These are phyloP conservation scores for Drosophila lacicola DNA, from an alignment of 2,888 invertebrate genomes.

Conservation along the genomic window DNA sequence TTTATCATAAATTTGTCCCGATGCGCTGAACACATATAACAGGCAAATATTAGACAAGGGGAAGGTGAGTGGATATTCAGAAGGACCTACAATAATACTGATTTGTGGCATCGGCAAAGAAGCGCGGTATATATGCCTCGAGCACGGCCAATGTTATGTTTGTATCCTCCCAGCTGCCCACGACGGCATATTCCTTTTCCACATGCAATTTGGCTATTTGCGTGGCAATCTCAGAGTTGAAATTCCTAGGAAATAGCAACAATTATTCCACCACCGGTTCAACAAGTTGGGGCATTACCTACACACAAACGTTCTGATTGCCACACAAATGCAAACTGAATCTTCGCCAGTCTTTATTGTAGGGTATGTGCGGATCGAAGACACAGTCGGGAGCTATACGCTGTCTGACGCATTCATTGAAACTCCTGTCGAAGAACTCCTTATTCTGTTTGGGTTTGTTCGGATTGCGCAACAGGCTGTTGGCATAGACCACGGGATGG, in stretches of 20 bases:
- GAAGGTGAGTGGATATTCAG: not conserved
- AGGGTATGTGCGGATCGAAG: conserved; percentile 91
- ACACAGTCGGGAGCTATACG: conserved; percentile 55
- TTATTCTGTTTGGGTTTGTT: conserved; percentile 22
- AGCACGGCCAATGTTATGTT: conserved; percentile 92
- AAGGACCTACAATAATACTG: conserved; percentile 87
- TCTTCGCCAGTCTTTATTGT: conserved; percentile 92
- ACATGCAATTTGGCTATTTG: conserved; percentile 93
- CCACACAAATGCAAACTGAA: conserved; percentile 95
- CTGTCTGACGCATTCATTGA: conserved; percentile 91
- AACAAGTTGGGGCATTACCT: conserved; percentile 80
- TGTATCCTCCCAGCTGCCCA: conserved; percentile 93
- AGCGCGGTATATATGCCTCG: conserved; percentile 92
- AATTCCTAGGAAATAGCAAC: conserved; percentile 87
- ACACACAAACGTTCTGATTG: conserved; percentile 92
- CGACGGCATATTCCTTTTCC: conserved; percentile 93
- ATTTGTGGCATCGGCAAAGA: conserved; percentile 90
- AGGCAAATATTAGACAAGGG: not conserved
- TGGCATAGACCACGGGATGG: conserved; percentile 64
- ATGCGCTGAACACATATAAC: conserved; percentile 28
- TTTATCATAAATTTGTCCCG: conserved; percentile 59
- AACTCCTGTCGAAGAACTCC: conserved; percentile 62
- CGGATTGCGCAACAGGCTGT: conserved; percentile 52
- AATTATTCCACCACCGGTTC: not conserved
- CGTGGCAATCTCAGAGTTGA: conserved; percentile 88